phyloP scores from a whole-genome alignment of 2,113 vertebrate genomes.

The Hippoglossus stenolepis region DNA sequence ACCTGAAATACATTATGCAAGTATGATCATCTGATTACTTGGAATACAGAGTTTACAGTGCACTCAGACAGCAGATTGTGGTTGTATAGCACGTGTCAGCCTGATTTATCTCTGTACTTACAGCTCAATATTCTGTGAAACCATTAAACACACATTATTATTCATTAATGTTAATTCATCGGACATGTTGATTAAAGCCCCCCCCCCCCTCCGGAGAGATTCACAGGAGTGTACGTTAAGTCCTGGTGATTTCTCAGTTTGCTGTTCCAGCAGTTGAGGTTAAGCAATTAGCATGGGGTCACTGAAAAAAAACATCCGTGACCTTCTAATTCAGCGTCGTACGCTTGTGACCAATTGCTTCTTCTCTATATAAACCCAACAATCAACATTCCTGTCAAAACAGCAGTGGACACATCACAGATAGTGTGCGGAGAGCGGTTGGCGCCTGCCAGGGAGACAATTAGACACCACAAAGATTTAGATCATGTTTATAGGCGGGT shows the following conservation, averaged over 20 bases:
- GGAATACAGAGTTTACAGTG: background rate
- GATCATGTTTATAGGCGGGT: constrained; percentile 53
- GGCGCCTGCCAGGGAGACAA: constrained; percentile 31
- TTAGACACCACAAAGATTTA: constrained; percentile 72
- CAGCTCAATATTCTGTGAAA: constrained; percentile 3
- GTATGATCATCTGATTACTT: constrained; percentile 31
- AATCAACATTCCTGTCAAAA: constrained; percentile 60
- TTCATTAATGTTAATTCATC: constrained; percentile 30
- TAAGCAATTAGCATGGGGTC: constrained; percentile 46
- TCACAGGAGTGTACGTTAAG: background rate
- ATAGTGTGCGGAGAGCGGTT: constrained; percentile 43
- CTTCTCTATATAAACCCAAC: constrained; percentile 35
- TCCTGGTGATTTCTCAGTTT: background rate
- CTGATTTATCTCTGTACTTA: constrained; percentile 39
- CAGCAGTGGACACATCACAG: constrained; percentile 36
- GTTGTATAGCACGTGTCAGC: constrained; percentile 21
- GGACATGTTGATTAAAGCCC: constrained; percentile 19
- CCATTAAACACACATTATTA: background rate
- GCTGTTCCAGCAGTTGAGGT: constrained; percentile 22
- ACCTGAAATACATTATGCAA: constrained; percentile 17
- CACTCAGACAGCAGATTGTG: constrained; percentile 1
- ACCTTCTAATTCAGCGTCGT: constrained; percentile 32
- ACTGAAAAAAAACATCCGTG: background rate
- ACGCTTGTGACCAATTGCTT: constrained; percentile 29
- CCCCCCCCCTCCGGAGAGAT: constrained; percentile 1